Evolutionary conservation across 92 coral and sea anemone genomes (phyloP), one percentile per base, ranked within the genome.

Genomic region (Epizoanthus scotinus): DNA sequence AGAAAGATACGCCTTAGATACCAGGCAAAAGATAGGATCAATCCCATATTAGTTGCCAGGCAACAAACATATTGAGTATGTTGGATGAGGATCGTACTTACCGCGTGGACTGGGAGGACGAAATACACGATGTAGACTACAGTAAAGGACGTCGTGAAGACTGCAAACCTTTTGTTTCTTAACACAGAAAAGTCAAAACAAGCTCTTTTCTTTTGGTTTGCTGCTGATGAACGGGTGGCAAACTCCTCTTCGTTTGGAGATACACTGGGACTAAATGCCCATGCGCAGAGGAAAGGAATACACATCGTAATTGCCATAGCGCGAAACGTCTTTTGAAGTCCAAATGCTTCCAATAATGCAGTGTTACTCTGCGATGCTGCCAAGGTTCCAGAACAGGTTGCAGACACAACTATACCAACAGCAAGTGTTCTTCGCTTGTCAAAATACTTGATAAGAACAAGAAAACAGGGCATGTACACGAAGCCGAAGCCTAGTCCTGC

Each of bases 401-500:
- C 84, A 3, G 94, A 90, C 29, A 83, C 67, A 0, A 87, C 63
- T 3, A 90, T 78, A 22, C 94, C 91, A 20, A 80, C 79, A 26
- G 91, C 79, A 18, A 84, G 12, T 4, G 94, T 81, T 40, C 91
- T 82, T 90, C 91, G 81, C 79, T 82, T 87, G 22, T 69, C 79
- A 38, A 87, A 90, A 67, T 90, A 73, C 78, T 57, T 78, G 78
- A 87, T 74, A 54, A 87, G 71, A 9, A 71, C 82, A 27, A 90
- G 71, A 27, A 20, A 20, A 1, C 60, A 67, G 10, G 86, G 56
- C 57, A 75, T 87, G 50, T 22, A 86, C 13, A 78, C 56, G 29
- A 82, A 52, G 19, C 59, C 26, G 19, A 44, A 75, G 0, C 94
- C 91, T 0, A 71, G 31, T 18, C 91, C 89, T 6, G 64, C 77